Percentiles rank a stretch among this genome's conserved stretches.
Evolutionary conservation across 2,888 invertebrate species (phyloP).

Genomic region (Osmoderma eremita): DNA sequence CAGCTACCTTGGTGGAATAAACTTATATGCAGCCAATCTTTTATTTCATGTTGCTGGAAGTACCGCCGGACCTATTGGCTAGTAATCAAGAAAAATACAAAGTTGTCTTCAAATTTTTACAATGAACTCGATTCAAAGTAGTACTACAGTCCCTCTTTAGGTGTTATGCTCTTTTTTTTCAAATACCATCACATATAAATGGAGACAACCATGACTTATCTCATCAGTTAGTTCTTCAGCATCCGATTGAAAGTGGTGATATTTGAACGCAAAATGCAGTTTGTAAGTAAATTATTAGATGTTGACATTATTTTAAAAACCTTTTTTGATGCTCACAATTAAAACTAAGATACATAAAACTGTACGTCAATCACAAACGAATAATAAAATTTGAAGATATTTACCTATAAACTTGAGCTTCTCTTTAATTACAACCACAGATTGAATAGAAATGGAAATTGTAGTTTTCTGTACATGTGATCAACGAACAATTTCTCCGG

Average conservation of each 20-base stretch:
- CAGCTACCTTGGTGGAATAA: constrained; percentile 17
- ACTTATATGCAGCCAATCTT: neutral
- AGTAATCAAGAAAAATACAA: constrained; percentile 30
- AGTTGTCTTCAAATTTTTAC: constrained; percentile 32
- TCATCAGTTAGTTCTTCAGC: constrained; percentile 30
- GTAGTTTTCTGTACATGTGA: no score
- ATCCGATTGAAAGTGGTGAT: constrained; percentile 15
- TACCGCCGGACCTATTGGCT: constrained; percentile 28
- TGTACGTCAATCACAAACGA: no score
- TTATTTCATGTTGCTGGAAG: constrained; percentile 14
- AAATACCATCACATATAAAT: constrained; percentile 21
- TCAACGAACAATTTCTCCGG: no score
- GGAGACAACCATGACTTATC: constrained; percentile 11
- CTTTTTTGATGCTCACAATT: no score
- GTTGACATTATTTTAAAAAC: no score
- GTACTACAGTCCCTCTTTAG: constrained; percentile 19
- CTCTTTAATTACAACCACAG: no score
- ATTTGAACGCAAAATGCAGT: constrained; percentile 19
- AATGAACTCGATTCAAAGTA: constrained; percentile 26
- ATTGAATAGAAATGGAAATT: no score
- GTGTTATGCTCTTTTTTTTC: constrained; percentile 15
- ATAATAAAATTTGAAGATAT: no score
- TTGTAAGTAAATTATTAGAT: constrained; percentile 26
- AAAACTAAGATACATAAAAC: no score
- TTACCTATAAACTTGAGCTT: no score